Percentiles rank a stretch among this genome's conserved stretches.
Conservation (phyloP, 2,797 vertebrate species). For the Danio kyathit region DNA sequence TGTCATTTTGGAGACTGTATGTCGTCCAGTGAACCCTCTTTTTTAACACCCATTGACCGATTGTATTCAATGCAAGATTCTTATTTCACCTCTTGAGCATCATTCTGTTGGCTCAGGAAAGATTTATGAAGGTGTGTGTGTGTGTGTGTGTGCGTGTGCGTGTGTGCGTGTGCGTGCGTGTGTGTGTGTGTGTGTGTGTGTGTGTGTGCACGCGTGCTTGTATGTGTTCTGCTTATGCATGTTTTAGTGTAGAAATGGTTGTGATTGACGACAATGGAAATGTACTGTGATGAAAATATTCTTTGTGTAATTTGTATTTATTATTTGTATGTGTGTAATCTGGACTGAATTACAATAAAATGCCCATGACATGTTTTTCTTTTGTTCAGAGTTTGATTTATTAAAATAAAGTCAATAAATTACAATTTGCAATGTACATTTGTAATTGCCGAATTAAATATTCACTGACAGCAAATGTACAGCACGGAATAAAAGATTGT, state of each 20-base stretch:
- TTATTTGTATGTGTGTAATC: slow-evolving; percentile 43
- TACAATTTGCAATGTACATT: neutral
- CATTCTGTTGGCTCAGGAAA: neutral
- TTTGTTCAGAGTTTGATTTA: neutral
- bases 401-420: neutral
- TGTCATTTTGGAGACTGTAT: slow-evolving; percentile 87
- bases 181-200: neutral
- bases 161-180: neutral
- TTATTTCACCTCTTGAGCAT: slow-evolving; percentile 93
- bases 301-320: slow-evolving; percentile 55
- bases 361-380: neutral
- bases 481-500: no score
- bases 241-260: slow-evolving; percentile 21
- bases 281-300: slow-evolving; percentile 14
- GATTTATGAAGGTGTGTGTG: slow-evolving; percentile 9
- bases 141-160: neutral
- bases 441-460: no score
- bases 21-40: slow-evolving; percentile 80
- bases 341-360: slow-evolving; percentile 38
- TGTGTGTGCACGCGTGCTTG: slow-evolving; percentile 2
- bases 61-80: slow-evolving; percentile 99
- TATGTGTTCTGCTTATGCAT: slow-evolving; percentile 25
- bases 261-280: slow-evolving; percentile 7
- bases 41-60: slow-evolving; percentile 94
- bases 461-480: no score